Base-by-base conservation (phyloP, 2,113 vertebrate genomes). In the Vimba vimba region DNA sequence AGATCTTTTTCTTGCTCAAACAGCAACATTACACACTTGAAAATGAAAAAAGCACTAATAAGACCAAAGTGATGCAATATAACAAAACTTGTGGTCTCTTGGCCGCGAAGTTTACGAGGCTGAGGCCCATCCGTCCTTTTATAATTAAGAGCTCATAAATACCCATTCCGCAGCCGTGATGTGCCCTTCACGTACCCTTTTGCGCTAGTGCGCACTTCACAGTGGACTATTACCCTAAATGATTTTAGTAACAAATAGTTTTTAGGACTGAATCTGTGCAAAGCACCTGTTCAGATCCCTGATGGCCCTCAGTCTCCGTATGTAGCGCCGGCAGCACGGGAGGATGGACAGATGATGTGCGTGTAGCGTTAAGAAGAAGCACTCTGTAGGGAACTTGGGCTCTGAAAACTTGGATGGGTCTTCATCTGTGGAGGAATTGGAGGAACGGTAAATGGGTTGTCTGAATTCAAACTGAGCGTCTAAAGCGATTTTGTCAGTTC, bases 341-440 rank as follows among this genome's bases (percentile, higher is more conserved):
- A 99, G 93, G 88, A 99, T 96, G 27, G 98, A 99, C 88, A 99
- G 95, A 90, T 99, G 98, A 88, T 99, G 98, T 45, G 97, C 92
- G 3, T 99, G 98, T 90, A 99, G 94, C 0, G 98, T 99, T 66
- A 99, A 94, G 90, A 99, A 99, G 94, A 99, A 99, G 91, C 98
- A 99, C 87, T 99, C 97, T 0, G 98, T 99, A 0, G 98, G 98
- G 91, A 99, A 99, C 89, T 99, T 99, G 1, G 97, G 97, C 93
- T 99, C 98, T 59, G 97, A 96, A 89, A 98, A 98, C 0, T 94
- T 95, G 79, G 93, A 92, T 4, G 94, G 95, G 83, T 97, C 97
- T 82, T 96, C 95, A 85, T 96, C 98, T 99, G 90, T 81, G 39
- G 4, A 86, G 0, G 23, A 90, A n/a, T 85, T n/a, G 6, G 73